Percentiles rank a stretch among this genome's conserved stretches.
Evolutionary conservation across 2,113 vertebrate species (phyloP).

Genomic region (Octodon degus): DNA sequence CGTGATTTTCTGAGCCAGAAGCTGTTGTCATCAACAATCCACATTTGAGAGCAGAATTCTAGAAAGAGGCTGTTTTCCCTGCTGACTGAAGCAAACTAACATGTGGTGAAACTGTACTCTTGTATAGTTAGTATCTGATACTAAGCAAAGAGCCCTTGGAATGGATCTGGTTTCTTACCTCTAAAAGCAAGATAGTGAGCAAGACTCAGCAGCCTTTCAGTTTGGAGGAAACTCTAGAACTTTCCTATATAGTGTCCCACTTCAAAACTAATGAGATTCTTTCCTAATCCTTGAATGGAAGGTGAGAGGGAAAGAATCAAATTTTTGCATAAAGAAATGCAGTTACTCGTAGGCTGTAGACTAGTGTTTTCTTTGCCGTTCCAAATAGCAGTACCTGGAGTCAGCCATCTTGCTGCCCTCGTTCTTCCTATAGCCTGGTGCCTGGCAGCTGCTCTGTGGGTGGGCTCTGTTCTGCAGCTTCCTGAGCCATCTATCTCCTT

Average conservation of each 20-base stretch:
- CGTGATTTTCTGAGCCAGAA: background rate
- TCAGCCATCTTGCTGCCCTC: background rate
- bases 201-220: background rate
- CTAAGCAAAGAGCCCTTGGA: background rate
- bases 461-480: background rate
- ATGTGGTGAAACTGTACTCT: background rate
- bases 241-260: background rate
- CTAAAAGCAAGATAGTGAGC: background rate
- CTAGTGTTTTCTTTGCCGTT: background rate
- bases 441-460: background rate
- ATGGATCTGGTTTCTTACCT: background rate
- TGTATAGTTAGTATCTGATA: background rate
- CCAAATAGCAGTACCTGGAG: background rate
- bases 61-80: background rate
- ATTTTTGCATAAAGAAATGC: background rate
- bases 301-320: background rate
- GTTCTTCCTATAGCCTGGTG: background rate
- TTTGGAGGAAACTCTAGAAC: background rate
- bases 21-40: background rate
- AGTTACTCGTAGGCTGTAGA: background rate
- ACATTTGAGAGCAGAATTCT: slow-evolving; percentile 37
- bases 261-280: background rate
- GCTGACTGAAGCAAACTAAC: background rate
- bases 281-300: background rate
- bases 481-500: slow-evolving; percentile 53